phyloP scores from a whole-genome alignment of 1,140 invertebrate species.

The Trypoxylus dichotomus region DNA sequence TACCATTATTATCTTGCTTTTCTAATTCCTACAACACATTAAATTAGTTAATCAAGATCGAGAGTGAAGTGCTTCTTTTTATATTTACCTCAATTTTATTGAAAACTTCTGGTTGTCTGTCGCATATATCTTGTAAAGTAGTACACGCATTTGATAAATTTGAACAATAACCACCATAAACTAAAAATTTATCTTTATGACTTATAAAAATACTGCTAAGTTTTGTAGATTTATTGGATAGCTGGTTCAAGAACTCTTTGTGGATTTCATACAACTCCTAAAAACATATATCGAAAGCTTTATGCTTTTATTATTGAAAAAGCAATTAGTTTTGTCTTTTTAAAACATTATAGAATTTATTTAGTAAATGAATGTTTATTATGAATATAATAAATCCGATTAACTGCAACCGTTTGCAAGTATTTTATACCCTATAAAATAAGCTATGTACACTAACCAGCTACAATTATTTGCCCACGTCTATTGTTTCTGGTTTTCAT shows the following conservation, averaged over 20 bases:
- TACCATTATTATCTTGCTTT: conserved; percentile 90
- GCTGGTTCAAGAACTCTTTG: conserved; percentile 76
- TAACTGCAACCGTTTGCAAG: too few relatives aligned
- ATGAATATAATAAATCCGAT: too few relatives aligned
- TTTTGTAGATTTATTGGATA: conserved; percentile 60
- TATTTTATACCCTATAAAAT: too few relatives aligned
- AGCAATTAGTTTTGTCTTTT: too few relatives aligned
- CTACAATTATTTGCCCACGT: too few relatives aligned
- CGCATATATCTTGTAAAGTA: conserved; percentile 72
- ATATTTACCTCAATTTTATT: conserved; percentile 50
- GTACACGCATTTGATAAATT: conserved; percentile 83
- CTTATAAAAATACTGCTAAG: conserved; percentile 82
- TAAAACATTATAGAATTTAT: too few relatives aligned
- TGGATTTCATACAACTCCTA: conserved; percentile 85
- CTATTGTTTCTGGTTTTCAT: too few relatives aligned
- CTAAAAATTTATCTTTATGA: conserved; percentile 86
- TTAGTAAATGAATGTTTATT: too few relatives aligned
- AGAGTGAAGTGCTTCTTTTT: conserved; percentile 36
- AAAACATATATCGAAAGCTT: too few relatives aligned
- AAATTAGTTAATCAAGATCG: conserved; percentile 52
- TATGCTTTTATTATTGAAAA: too few relatives aligned
- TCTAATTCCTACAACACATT: conserved; percentile 74
- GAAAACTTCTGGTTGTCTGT: conserved; percentile 48
- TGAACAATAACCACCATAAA: conserved; percentile 95
- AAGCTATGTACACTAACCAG: too few relatives aligned